Conservation (phyloP, 2,888 invertebrate genomes). For the Melangyna quadrimaculata region DNA sequence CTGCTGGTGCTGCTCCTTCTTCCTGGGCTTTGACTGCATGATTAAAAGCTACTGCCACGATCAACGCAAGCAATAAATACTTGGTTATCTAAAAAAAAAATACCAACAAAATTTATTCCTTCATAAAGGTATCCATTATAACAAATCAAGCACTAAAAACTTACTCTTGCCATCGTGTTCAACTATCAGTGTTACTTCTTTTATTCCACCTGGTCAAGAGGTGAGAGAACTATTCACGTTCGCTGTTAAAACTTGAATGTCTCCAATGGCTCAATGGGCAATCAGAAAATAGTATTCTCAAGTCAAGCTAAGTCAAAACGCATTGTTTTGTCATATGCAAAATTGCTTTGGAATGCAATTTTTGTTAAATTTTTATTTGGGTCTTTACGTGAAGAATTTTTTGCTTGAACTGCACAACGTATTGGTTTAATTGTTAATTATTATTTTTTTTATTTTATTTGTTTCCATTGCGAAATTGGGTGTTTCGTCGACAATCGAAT, state of each 20-base stretch:
- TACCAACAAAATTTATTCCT: not conserved
- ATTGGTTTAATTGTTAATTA: slow-evolving; percentile 14
- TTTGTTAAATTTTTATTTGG: slow-evolving; percentile 27
- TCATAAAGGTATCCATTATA: not conserved
- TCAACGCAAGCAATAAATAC: slow-evolving; percentile 51
- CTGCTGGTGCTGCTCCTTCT: not conserved
- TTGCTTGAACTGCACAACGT: slow-evolving; percentile 44
- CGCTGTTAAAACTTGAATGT: slow-evolving; percentile 57
- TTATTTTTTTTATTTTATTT: slow-evolving; percentile 29
- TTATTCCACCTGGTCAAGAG: slow-evolving; percentile 36
- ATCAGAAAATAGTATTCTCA: slow-evolving; percentile 51
- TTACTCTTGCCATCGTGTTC: slow-evolving; percentile 56
- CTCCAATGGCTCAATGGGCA: slow-evolving; percentile 51
- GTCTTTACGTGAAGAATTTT: slow-evolving; percentile 24
- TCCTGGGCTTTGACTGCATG: slow-evolving; percentile 43
- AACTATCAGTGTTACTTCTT: not conserved
- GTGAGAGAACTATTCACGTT: slow-evolving; percentile 62
- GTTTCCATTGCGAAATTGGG: slow-evolving; percentile 55
- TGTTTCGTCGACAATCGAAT: slow-evolving; percentile 47
- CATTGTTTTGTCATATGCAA: slow-evolving; percentile 15
- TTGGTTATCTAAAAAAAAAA: slow-evolving; percentile 51
- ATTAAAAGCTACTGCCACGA: slow-evolving; percentile 47
- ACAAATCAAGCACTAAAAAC: not conserved
- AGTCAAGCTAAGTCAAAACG: slow-evolving; percentile 21
- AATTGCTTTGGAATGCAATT: slow-evolving; percentile 58